Evolutionary conservation across 2,888 invertebrate species (phyloP), one percentile per base, ranked within the genome.

Genomic region (Phengaris alcon): DNA sequence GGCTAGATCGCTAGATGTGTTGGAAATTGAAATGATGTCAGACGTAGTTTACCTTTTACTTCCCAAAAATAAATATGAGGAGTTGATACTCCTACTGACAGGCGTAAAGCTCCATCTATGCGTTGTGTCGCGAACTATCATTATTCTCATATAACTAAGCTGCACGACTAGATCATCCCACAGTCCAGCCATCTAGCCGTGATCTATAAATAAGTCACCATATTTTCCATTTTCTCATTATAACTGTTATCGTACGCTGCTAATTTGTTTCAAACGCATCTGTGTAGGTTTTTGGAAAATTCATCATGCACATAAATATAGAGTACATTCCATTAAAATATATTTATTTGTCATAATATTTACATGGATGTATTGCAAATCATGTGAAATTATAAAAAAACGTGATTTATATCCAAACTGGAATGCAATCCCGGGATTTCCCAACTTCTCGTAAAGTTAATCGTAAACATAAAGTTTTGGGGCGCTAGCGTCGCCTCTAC

Each of bases 41-140:
- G 83, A 81, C 81, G 83, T 77, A 76, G 81, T 85, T 87, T 86
- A 85, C 86, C 84, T 85, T 87, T 84, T 84, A 84, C 83, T 79
- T 77, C 84, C 87, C 86, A 88, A 90, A 90, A 91, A 91, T 90
- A 90, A 89, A 89, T 84, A 83, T 84, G 86, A 85, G 85, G 82
- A 35, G 79, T 84, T 22, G 22, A 22, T 22, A 22, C 22, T 22
- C 0, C 22, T 22, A 22, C 22, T 22, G 55, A 52, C 73, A 57
- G 51, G 72, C 68, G 51, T 70, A 76, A 79, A 81, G 74, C 79
- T 82, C 82, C 83, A 84, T 83, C 85, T 86, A 52, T 75, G 54
- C 0, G 13, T 52, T 72, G 51, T 54, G 54, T 54, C 54, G 72
- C 72, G 52, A 72, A 72, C 72, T 72, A 72, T 35, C 12, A 48